Evolutionary conservation across 2,797 vertebrate genomes (phyloP).

Genomic region (Melanotaenia trifasciata): DNA sequence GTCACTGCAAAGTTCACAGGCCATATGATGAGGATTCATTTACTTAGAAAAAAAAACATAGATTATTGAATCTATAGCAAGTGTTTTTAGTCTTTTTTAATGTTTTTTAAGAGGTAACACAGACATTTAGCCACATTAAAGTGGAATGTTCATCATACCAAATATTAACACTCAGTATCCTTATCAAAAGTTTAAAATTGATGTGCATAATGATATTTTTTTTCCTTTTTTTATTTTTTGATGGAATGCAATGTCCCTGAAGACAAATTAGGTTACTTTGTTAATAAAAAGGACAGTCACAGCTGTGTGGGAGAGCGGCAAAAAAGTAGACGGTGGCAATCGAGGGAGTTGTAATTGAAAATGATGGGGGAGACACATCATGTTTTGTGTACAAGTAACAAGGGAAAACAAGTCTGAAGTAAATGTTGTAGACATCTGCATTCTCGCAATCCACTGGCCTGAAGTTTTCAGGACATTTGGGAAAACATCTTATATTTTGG

Average conservation of each 20-base stretch:
- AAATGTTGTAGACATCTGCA: too few relatives aligned
- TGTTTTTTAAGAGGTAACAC: background rate
- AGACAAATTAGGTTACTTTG: background rate
- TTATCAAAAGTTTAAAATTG: too few relatives aligned
- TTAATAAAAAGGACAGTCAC: background rate
- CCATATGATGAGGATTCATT: background rate
- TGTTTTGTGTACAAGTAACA: too few relatives aligned
- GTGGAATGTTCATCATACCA: background rate
- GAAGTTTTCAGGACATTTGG: too few relatives aligned
- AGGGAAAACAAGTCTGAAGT: too few relatives aligned
- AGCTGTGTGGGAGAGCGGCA: too few relatives aligned
- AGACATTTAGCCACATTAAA: background rate
- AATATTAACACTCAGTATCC: background rate
- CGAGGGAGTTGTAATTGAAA: too few relatives aligned
- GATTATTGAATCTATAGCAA: background rate
- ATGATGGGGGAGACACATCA: too few relatives aligned
- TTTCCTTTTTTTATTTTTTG: background rate
- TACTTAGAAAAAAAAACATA: background rate
- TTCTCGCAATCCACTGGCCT: too few relatives aligned
- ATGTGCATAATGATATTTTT: background rate
- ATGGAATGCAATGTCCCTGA: background rate
- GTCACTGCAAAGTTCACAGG: constrained; percentile 2
- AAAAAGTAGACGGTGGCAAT: too few relatives aligned
- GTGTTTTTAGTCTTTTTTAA: too few relatives aligned
- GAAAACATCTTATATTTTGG: too few relatives aligned